Evolutionary conservation across 2,113 vertebrate species (phyloP).

Genomic region (Talpa occidentalis): DNA sequence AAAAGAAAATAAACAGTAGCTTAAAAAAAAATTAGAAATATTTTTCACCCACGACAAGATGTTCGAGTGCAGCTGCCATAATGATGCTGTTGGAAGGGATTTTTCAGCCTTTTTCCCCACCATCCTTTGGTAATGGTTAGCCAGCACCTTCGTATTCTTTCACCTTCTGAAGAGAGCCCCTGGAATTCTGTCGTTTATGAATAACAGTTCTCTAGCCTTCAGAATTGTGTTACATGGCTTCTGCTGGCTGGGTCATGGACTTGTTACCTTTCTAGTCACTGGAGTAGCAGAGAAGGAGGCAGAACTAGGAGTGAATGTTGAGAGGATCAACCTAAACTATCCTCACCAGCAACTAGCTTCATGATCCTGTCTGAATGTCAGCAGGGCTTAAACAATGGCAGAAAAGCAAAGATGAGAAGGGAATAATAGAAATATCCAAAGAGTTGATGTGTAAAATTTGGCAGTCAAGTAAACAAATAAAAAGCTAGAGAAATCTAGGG

Average conservation of each 20-base stretch:
- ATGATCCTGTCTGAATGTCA: background rate
- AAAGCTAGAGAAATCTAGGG: background rate
- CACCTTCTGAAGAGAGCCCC: background rate
- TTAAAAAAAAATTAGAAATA: background rate
- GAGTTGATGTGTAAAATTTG: background rate
- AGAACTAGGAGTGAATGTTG: background rate
- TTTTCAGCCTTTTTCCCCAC: background rate
- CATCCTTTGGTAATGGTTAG: background rate
- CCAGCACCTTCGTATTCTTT: background rate
- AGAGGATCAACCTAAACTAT: background rate
- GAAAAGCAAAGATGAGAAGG: background rate
- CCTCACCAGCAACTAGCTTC: background rate
- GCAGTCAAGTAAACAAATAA: background rate
- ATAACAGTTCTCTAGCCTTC: background rate
- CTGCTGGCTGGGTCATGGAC: background rate
- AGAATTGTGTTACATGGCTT: no score
- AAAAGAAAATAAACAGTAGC: background rate
- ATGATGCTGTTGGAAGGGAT: background rate
- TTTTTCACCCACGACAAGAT: background rate
- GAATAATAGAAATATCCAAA: background rate
- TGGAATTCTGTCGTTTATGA: background rate
- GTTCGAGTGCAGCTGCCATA: background rate
- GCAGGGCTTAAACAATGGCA: background rate
- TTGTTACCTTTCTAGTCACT: background rate
- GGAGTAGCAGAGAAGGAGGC: background rate